Evolutionary conservation across 2,113 vertebrate genomes (phyloP), one percentile per base, ranked within the genome.

Genomic region (Papio anubis): DNA sequence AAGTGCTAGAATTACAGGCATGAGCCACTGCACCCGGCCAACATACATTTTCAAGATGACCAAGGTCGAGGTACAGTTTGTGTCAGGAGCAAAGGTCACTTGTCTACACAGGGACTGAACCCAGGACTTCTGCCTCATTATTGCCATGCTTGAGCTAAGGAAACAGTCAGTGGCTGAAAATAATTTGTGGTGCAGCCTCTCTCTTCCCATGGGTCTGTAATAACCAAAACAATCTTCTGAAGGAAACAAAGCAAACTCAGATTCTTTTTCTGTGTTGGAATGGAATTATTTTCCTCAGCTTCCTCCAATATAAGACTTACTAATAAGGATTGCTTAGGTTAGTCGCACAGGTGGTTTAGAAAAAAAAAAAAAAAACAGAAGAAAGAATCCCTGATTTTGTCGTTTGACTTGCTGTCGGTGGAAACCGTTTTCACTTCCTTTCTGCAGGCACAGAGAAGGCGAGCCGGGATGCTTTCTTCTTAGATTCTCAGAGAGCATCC

Each of bases 161-260:
- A 83, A 48, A 72, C 11, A 73, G 52, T 8, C 7, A 2, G 40
- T 8, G 45, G 38, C 52, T 70, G 72, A 59, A 38, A 76, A 40
- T 48, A 91, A 91, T 89, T 38, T 78, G 57, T 68, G 59, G 25
- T 57, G 23, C 35, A 80, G 64, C 52, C 11, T 50, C 9, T 57
- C 16, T 78, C 78, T 52, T 55, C 90, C 40, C 90, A 66, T 0
- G 32, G 68, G 87, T 45, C 50, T 43, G 59, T 55, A 52, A 78
- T 78, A 61, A 52, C 32, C 82, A 61, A 68, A 87, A 82, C 70
- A n/a, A 64, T 75, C 66, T 93, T 90, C 20, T 30, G 92, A 97
- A 96, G 78, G 50, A 88, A 96, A 95, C 32, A 52, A 79, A 88
- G 75, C 73, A 85, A 76, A 76, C 55, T 85, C 57, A 27, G 43